Conservation (phyloP, 2,888 invertebrate species). For the Folsomia candida region DNA sequence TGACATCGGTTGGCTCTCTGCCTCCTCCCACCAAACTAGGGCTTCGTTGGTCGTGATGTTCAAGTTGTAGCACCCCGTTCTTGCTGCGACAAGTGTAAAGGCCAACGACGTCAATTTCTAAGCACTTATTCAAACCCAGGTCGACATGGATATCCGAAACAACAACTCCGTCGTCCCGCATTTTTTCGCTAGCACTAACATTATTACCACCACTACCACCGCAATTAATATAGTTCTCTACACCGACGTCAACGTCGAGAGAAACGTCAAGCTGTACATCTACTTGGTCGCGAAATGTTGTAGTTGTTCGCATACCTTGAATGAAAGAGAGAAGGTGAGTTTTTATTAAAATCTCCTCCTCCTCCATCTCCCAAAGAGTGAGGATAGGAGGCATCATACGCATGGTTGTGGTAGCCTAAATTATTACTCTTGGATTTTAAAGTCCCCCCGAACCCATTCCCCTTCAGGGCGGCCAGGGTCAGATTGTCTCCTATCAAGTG, state of each 20-base stretch:
- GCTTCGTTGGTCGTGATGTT: too few relatives aligned
- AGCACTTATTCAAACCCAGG: too few relatives aligned
- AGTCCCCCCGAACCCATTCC: conserved; percentile 26
- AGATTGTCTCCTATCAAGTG: background rate
- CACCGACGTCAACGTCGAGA: conserved; percentile 15
- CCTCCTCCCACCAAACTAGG: too few relatives aligned
- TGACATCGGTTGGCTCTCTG: too few relatives aligned
- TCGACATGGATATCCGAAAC: too few relatives aligned
- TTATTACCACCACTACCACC: background rate
- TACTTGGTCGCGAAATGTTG: conserved; percentile 7
- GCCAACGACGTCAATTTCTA: too few relatives aligned
- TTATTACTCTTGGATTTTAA: conserved; percentile 37
- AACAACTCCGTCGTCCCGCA: too few relatives aligned
- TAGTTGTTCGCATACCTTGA: background rate
- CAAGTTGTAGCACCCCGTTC: too few relatives aligned
- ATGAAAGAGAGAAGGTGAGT: conserved; percentile 10
- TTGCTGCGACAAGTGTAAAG: too few relatives aligned
- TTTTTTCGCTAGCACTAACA: background rate
- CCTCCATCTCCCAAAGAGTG: too few relatives aligned
- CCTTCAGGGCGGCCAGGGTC: background rate
- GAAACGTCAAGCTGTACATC: conserved; percentile 16
- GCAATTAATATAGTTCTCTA: conserved; percentile 14
- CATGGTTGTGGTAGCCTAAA: conserved; percentile 47
- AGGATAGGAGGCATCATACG: conserved; percentile 46
- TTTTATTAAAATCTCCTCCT: conserved; percentile 20